Percentiles rank a stretch among this genome's conserved stretches.
Evolutionary conservation across 2,113 vertebrate species (phyloP).

Genomic region (Seriola aureovittata): DNA sequence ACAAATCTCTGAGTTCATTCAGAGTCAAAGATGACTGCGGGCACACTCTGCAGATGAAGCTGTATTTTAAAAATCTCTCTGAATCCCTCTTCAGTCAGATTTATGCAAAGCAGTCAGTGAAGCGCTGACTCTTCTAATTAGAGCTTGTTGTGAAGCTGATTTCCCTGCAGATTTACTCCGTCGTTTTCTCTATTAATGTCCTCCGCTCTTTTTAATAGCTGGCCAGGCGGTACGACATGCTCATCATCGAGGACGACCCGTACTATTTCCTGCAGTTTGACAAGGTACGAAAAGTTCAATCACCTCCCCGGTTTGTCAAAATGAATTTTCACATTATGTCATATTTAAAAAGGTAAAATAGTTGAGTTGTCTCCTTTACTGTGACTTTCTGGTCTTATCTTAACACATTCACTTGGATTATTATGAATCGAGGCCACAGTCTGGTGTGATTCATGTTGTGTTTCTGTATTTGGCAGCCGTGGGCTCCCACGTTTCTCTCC

Average conservation of each 20-base stretch:
- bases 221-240: slow-evolving; percentile 92
- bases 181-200: background rate
- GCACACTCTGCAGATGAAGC: background rate
- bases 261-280: slow-evolving; percentile 97
- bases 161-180: slow-evolving; percentile 9
- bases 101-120: background rate
- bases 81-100: background rate
- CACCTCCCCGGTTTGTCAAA: background rate
- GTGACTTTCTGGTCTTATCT: background rate
- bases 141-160: slow-evolving; percentile 23
- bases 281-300: slow-evolving; percentile 84
- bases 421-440: background rate
- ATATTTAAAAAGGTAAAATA: background rate
- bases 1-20: background rate
- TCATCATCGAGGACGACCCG: slow-evolving; percentile 98
- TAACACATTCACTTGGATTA: background rate
- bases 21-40: background rate
- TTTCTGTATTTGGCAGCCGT: slow-evolving; percentile 69
- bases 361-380: background rate
- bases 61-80: background rate
- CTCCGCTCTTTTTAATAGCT: slow-evolving; percentile 83
- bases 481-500: slow-evolving; percentile 85
- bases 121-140: background rate
- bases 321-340: background rate
- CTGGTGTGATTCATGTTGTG: background rate